A percentile compares a stretch with the other conserved stretches of the same genome.
phyloP scores from a whole-genome alignment of 2,888 invertebrate genomes.

The Oscheius onirici region DNA sequence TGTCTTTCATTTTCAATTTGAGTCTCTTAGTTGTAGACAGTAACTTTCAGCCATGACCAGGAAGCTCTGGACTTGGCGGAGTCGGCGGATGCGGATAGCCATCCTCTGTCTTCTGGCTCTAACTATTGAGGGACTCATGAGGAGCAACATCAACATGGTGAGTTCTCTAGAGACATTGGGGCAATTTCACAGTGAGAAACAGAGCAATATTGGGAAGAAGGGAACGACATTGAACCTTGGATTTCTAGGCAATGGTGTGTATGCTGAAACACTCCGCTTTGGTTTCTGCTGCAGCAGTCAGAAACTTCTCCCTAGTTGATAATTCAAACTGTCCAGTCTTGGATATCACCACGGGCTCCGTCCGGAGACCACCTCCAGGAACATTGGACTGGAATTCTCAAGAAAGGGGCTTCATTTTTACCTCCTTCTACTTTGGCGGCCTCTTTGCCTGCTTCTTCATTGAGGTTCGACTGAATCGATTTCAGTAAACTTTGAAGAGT shows the following conservation, averaged over 20 bases:
- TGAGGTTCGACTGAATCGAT: too few species aligned
- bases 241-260: slow-evolving; percentile 61
- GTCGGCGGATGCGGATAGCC: slow-evolving; percentile 64
- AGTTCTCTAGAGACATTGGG: slow-evolving; percentile 8
- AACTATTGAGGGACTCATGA: slow-evolving; percentile 70
- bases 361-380: slow-evolving; percentile 44
- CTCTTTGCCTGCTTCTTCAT: slow-evolving; percentile 48
- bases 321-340: slow-evolving; percentile 11
- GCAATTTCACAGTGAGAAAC: too few species aligned
- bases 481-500: too few species aligned
- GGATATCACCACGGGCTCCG: slow-evolving; percentile 12
- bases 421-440: slow-evolving; percentile 64
- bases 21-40: too few species aligned
- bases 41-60: slow-evolving; percentile 29
- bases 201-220: neutral
- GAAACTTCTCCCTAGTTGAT: slow-evolving; percentile 31
- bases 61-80: slow-evolving; percentile 59
- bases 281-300: slow-evolving; percentile 35
- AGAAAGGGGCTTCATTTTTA: slow-evolving; percentile 65
- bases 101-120: slow-evolving; percentile 66
- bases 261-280: slow-evolving; percentile 66
- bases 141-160: slow-evolving; percentile 69
- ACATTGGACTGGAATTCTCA: slow-evolving; percentile 62
- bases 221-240: slow-evolving; percentile 7
- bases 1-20: too few species aligned